Evolutionary conservation across 2,797 vertebrate genomes (phyloP).

Genomic region (Emydoidea blandingii): DNA sequence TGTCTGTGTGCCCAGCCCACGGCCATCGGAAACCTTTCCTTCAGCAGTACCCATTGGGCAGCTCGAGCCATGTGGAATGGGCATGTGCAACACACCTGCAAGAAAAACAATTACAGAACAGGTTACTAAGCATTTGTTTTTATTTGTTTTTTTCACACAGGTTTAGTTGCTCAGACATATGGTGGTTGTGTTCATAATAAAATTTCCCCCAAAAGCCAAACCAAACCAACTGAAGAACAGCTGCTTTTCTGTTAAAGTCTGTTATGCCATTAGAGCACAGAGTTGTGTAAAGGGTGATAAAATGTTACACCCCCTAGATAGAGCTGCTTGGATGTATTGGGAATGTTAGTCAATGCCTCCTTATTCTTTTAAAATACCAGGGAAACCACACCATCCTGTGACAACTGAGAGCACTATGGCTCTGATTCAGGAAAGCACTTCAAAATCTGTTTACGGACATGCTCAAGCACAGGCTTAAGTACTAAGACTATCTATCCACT

Average conservation of each 20-base stretch:
- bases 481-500: not conserved
- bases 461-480: not conserved
- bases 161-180: not conserved
- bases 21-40: not conserved
- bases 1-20: not conserved
- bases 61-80: not conserved
- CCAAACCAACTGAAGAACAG: not conserved
- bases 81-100: not conserved
- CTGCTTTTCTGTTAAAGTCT: not conserved
- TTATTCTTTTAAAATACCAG: not conserved
- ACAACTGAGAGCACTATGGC: not conserved
- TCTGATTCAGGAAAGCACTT: not conserved
- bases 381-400: not conserved
- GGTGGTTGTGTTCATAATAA: not conserved
- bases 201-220: not conserved
- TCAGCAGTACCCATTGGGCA: not conserved
- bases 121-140: not conserved
- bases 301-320: rapidly evolving
- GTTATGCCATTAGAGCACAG: not conserved
- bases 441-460: not conserved
- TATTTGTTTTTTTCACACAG: not conserved
- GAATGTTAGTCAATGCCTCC: not conserved
- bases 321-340: not conserved
- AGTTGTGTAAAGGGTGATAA: not conserved
- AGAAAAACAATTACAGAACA: not conserved